These are phyloP conservation scores for Ellobius talpinus DNA, from an alignment of 2,113 vertebrate genomes.

Conservation along the genomic window DNA sequence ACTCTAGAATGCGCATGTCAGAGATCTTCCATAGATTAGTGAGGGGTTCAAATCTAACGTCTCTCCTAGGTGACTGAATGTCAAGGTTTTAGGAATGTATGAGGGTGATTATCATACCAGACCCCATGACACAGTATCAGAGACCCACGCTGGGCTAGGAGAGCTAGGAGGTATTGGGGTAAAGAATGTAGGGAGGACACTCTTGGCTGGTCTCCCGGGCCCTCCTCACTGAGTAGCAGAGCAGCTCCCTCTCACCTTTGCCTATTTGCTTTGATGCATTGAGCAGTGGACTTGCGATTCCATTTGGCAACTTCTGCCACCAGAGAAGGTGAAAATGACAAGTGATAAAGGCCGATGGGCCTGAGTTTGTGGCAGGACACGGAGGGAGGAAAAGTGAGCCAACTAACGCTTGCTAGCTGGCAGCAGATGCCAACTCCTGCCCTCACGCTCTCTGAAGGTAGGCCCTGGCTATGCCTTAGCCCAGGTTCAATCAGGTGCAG, in stretches of 20 bases:
- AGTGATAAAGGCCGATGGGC: no score
- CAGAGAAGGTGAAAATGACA: not conserved
- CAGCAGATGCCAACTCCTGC: not conserved
- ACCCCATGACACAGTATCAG: not conserved
- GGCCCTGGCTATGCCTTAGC: not conserved
- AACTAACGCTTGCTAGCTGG: not conserved
- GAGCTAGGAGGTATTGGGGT: not conserved
- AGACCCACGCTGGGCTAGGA: not conserved
- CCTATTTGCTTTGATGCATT: not conserved
- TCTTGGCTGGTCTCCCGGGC: no score
- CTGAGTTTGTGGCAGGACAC: not conserved
- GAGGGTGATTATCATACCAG: not conserved
- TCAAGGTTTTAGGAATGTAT: not conserved
- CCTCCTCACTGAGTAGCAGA: not conserved
- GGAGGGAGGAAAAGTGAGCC: not conserved
- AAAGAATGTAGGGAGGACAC: not conserved
- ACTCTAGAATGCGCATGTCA: not conserved
- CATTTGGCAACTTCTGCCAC: not conserved
- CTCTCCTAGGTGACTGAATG: not conserved
- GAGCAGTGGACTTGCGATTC: not conserved
- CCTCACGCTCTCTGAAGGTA: not conserved
- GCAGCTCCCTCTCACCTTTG: not conserved
- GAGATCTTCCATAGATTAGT: not conserved
- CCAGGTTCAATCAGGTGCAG: not conserved
- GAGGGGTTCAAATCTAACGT: not conserved